Base-by-base conservation (phyloP, 2,888 invertebrate genomes). In the Pasiphila rectangulata region DNA sequence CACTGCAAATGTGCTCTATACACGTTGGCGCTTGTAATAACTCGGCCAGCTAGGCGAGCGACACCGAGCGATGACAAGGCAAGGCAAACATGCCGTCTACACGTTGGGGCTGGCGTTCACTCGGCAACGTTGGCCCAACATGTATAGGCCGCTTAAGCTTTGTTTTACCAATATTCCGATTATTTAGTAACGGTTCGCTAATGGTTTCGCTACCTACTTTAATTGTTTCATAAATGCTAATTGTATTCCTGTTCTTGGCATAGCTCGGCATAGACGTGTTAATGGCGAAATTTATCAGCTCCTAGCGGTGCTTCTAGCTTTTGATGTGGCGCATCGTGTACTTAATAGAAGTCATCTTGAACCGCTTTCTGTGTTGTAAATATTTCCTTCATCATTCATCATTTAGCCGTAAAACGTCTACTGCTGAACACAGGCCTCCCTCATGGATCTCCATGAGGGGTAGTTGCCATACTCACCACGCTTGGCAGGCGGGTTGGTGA, bases 151-250 rank as follows among this genome's bases (percentile, higher is more conserved):
- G 0, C 3, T 29, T 6, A 19, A 24, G 21, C 45, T 35, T 40
- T 58, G 45, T 58, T 38, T 30, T 37, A 43, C 37, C 46, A 19
- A 35, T 34, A 47, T 49, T 39, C 20, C 17, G 13, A 52, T 54
- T 79, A 69, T 73, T 83, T 84, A 83, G 79, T 75, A 51, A 63
- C 56, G 53, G 55, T 66, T 52, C 62, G 78, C 75, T 83, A 85
- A 84, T 79, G 60, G 67, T 48, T 53, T 49, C 57, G 57, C 55
- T 75, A 63, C 64, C 55, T 75, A 63, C 64, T 63, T 67, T 83
- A 82, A 86, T 84, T 85, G 79, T 71, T 82, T 70, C 55, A 66
- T 60, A 68, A 71, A 69, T 69, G 83, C 74, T 85, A 83, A 84
- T 85, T 84, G 69, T 58, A 54, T 55, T 59, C 60, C 57, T 63